Evolutionary conservation across 2,797 vertebrate genomes (phyloP).

Genomic region (Thamnophis elegans): DNA sequence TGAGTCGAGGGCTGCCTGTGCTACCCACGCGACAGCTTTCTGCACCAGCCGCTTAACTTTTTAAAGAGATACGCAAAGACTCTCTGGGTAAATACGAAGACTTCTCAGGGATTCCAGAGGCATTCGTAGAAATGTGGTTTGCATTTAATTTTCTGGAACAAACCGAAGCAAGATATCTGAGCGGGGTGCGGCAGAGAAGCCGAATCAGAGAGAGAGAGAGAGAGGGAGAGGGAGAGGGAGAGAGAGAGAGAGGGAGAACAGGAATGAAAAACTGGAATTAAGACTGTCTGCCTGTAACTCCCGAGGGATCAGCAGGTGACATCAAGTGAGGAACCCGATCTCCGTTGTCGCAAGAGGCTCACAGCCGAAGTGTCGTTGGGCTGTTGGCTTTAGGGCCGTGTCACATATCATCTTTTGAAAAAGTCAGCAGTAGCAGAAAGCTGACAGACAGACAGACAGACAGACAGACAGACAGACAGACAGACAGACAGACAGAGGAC

Average conservation of each 20-base stretch:
- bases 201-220: not conserved
- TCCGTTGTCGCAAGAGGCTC: not conserved
- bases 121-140: not conserved
- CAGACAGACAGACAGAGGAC: no score
- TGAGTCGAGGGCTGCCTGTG: not conserved
- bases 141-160: not conserved
- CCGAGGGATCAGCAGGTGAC: not conserved
- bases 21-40: not conserved
- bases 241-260: not conserved
- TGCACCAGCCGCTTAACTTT: not conserved
- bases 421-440: not conserved
- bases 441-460: not conserved
- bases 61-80: not conserved
- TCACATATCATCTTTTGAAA: not conserved
- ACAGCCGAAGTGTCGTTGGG: not conserved
- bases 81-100: not conserved
- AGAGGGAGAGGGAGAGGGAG: not conserved
- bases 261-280: not conserved
- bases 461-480: not conserved
- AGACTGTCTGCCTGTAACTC: not conserved
- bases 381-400: not conserved
- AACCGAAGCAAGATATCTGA: not conserved
- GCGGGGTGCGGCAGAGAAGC: not conserved
- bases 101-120: not conserved
- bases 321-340: not conserved